Conservation (phyloP, 2,888 invertebrate species). For the Poecilus cupreus region DNA sequence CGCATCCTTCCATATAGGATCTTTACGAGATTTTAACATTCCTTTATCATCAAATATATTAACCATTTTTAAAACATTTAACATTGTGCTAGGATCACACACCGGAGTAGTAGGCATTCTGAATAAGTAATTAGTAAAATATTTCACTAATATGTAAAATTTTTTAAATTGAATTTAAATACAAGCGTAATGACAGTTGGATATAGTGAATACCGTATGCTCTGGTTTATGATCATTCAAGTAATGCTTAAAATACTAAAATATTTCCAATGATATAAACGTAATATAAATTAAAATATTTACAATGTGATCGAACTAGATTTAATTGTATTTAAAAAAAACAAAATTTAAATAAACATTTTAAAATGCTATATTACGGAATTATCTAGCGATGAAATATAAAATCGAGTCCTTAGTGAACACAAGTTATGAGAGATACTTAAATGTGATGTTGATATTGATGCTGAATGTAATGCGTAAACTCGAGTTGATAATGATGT, state of each 20-base stretch:
- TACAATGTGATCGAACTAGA: not conserved
- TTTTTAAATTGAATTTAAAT: too few relatives aligned
- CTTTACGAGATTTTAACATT: not conserved
- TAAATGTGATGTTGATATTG: not conserved
- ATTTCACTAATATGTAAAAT: not conserved
- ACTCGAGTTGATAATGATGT: not conserved
- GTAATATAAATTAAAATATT: not conserved
- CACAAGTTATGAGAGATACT: not conserved
- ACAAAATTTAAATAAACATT: not conserved
- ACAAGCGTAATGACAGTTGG: not conserved
- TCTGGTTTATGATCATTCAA: not conserved
- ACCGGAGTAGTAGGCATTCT: not conserved
- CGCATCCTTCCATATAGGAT: not conserved
- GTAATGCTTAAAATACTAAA: not conserved
- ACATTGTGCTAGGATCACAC: not conserved
- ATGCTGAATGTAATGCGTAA: not conserved
- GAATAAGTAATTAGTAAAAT: too few relatives aligned
- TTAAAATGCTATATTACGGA: too few relatives aligned
- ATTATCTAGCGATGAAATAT: not conserved
- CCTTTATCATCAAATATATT: not conserved
- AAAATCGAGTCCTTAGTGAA: not conserved
- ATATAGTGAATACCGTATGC: not conserved
- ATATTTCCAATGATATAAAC: not conserved
- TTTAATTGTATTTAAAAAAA: not conserved
- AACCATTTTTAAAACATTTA: not conserved